Evolutionary conservation across 2,888 invertebrate genomes (phyloP).

Genomic region (Drosophila leonis): DNA sequence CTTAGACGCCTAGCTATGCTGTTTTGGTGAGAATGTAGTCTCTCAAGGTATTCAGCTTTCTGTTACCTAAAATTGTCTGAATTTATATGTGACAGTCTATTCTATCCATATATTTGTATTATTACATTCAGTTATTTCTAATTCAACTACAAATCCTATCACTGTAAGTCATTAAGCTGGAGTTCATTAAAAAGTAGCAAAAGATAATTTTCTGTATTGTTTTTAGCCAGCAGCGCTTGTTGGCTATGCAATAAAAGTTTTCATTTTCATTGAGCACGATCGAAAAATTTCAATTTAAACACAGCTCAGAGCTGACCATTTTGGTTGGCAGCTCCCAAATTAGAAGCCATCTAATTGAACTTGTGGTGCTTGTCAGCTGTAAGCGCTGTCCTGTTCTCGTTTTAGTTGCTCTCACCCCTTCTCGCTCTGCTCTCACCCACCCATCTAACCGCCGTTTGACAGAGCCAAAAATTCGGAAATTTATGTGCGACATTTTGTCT

Average conservation of each 20-base stretch:
- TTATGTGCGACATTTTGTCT: slow-evolving; percentile 52
- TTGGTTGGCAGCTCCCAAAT: slow-evolving; percentile 17
- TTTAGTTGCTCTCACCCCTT: not conserved
- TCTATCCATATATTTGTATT: too few relatives aligned
- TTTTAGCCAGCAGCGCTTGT: not conserved
- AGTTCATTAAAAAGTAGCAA: not conserved
- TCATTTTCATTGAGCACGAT: not conserved
- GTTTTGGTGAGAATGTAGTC: too few relatives aligned
- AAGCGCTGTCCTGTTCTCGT: not conserved
- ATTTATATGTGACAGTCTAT: too few relatives aligned
- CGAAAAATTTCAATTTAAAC: slow-evolving; percentile 1
- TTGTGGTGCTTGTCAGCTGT: slow-evolving; percentile 20
- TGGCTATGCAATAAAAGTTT: not conserved
- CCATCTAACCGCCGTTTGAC: slow-evolving; percentile 48
- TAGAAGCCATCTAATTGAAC: slow-evolving; percentile 38
- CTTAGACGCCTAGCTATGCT: too few relatives aligned
- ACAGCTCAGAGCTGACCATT: slow-evolving; percentile 1
- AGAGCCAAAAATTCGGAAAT: slow-evolving; percentile 49
- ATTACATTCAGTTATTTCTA: too few relatives aligned
- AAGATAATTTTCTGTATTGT: not conserved
- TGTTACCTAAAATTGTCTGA: too few relatives aligned
- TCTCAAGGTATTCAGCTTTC: too few relatives aligned
- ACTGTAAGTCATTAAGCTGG: too few relatives aligned
- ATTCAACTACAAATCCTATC: too few relatives aligned
- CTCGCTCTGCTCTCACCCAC: not conserved